These are phyloP conservation scores for Cotesia chilonis DNA, from an alignment of 1,140 invertebrate genomes.

Conservation along the genomic window DNA sequence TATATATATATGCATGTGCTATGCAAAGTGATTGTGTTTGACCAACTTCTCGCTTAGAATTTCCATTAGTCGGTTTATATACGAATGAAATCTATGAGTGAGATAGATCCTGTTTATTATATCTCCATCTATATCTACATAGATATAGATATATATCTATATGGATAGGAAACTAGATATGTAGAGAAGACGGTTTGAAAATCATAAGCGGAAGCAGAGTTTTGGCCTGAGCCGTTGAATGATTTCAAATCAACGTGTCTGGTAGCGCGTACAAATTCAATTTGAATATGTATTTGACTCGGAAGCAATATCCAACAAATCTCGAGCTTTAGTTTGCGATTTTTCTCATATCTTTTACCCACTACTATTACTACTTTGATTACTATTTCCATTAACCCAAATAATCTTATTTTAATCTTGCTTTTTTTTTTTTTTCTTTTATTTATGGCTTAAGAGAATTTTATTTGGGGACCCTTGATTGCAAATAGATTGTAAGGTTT, in stretches of 20 bases:
- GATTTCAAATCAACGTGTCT: slow-evolving; percentile 65
- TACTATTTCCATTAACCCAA: neutral
- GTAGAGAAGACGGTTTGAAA: slow-evolving; percentile 12
- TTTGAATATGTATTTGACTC: slow-evolving; percentile 63
- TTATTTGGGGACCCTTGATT: no score
- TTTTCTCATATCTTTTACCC: neutral
- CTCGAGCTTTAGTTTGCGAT: slow-evolving; percentile 28
- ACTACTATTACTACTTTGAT: no score
- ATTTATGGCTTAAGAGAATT: neutral
- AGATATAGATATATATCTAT: neutral
- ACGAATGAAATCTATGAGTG: slow-evolving; percentile 21
- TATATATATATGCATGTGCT: slow-evolving; percentile 28
- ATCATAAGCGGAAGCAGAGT: slow-evolving; percentile 29
- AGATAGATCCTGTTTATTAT: no score
- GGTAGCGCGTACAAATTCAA: slow-evolving; percentile 64
- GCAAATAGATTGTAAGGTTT: no score
- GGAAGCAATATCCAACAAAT: slow-evolving; percentile 18
- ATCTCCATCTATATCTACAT: neutral
- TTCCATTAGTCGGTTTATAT: slow-evolving; percentile 55
- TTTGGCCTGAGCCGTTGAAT: slow-evolving; percentile 53
- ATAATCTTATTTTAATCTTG: neutral
- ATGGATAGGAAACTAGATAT: slow-evolving; percentile 20
- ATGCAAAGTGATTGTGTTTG: slow-evolving; percentile 64
- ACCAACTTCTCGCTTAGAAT: slow-evolving; percentile 58
- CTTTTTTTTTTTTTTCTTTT: neutral